A percentile compares a stretch with the other conserved stretches of the same genome.
These are phyloP conservation scores for Allophyes oxyacanthae DNA, from an alignment of 2,888 invertebrate species.

Conservation along the genomic window DNA sequence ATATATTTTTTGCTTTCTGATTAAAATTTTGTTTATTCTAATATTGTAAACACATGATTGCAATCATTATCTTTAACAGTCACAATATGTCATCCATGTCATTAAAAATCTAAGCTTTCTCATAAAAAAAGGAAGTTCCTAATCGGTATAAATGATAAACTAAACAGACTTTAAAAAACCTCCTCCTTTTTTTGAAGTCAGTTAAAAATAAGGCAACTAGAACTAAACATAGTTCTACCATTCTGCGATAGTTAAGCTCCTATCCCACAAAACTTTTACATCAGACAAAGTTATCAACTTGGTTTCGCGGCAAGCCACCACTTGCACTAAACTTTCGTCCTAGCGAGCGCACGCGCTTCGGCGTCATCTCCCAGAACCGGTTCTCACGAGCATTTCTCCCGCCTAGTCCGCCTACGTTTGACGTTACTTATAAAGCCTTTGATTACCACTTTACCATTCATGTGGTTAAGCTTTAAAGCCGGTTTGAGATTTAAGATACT, in stretches of 20 bases:
- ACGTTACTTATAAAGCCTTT: constrained; percentile 54
- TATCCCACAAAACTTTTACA: constrained; percentile 19
- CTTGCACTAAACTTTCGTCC: constrained; percentile 56
- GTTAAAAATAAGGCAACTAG: no score
- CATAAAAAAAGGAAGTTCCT: no score
- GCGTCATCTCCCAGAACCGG: constrained; percentile 65
- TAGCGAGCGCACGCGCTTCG: constrained; percentile 52
- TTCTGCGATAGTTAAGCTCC: not conserved
- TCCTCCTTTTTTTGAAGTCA: no score
- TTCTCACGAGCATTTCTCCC: constrained; percentile 62
- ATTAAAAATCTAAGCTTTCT: no score
- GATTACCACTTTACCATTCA: constrained; percentile 39
- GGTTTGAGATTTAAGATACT: constrained; percentile 23
- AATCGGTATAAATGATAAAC: no score
- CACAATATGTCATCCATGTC: no score
- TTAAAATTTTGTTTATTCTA: no score
- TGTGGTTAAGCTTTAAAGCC: constrained; percentile 36
- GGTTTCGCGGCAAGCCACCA: constrained; percentile 36
- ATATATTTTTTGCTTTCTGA: no score
- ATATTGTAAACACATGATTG: no score
- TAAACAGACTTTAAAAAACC: no score
- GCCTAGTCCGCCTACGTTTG: constrained; percentile 63
- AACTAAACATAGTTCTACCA: not conserved
- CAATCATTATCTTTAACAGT: no score
- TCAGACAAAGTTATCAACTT: constrained; percentile 14